These are phyloP conservation scores for Holocentrus rufus DNA, from an alignment of 2,797 vertebrate genomes.

Conservation along the genomic window DNA sequence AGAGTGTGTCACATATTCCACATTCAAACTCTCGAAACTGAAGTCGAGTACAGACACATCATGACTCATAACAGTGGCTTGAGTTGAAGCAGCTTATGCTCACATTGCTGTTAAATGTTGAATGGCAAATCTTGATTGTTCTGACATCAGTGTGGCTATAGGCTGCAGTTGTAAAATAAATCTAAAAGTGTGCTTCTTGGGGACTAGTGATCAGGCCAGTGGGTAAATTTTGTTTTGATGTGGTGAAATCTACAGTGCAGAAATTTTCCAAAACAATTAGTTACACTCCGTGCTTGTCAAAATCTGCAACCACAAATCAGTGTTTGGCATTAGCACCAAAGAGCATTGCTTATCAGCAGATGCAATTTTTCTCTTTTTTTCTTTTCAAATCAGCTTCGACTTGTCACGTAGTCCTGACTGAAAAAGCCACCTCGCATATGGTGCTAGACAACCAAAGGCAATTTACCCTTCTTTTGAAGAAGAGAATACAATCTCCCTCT, in stretches of 20 bases:
- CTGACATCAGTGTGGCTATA: background rate
- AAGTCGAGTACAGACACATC: too few relatives aligned
- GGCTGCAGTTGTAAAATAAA: background rate
- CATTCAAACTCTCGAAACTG: too few relatives aligned
- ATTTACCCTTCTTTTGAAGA: slow-evolving; percentile 38
- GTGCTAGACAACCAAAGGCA: slow-evolving; percentile 44
- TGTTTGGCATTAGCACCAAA: background rate
- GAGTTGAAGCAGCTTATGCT: too few relatives aligned
- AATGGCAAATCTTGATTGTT: background rate
- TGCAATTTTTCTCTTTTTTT: slow-evolving; percentile 19
- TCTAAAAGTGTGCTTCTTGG: background rate
- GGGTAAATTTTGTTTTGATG: slow-evolving; percentile 20
- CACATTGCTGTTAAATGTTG: slow-evolving; percentile 1
- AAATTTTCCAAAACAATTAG: slow-evolving; percentile 44
- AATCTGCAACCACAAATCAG: slow-evolving; percentile 57
- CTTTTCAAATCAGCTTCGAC: slow-evolving; percentile 30
- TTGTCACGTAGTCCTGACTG: slow-evolving; percentile 28
- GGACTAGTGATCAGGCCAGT: background rate
- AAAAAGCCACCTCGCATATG: slow-evolving; percentile 17
- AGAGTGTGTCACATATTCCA: background rate
- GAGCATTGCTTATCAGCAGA: slow-evolving; percentile 37
- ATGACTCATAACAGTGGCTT: too few relatives aligned
- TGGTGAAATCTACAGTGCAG: slow-evolving; percentile 17
- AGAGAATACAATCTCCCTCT: slow-evolving; percentile 37
- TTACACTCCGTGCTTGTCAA: slow-evolving; percentile 55